Conservation (phyloP, 1,140 invertebrate species). For the Leguminivora glycinivorella region DNA sequence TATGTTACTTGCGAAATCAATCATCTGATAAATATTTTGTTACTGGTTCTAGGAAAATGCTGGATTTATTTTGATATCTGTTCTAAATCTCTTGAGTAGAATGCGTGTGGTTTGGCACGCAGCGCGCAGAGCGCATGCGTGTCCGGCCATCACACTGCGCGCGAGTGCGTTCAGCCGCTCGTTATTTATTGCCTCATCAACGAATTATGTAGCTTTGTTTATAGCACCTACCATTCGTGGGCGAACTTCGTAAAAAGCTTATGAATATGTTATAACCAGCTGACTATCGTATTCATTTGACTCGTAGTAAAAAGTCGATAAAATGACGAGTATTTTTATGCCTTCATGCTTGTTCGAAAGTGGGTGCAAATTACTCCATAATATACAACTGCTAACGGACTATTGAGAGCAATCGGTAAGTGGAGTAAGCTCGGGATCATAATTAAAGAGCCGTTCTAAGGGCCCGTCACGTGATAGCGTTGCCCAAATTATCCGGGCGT, state of each 20-base stretch:
- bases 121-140: conserved; percentile 57
- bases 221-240: conserved; percentile 66
- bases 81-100: conserved; percentile 40
- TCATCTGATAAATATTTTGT: conserved; percentile 12
- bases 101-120: conserved; percentile 62
- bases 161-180: conserved; percentile 65
- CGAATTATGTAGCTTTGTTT: conserved; percentile 66
- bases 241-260: conserved; percentile 57
- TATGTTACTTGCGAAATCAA: conserved; percentile 14
- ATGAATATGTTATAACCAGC: conserved; percentile 60
- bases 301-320: conserved; percentile 24
- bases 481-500: conserved; percentile 78
- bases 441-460: conserved; percentile 76
- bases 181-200: conserved; percentile 68
- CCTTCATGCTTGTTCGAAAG: neutral
- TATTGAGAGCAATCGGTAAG: conserved; percentile 31
- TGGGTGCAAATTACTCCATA: conserved; percentile 8
- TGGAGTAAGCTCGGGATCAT: conserved; percentile 64
- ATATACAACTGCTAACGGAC: conserved; percentile 23
- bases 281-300: conserved; percentile 41
- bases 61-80: conserved; percentile 26
- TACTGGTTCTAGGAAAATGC: conserved; percentile 1
- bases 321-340: conserved; percentile 23
- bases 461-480: conserved; percentile 73
- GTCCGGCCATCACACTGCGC: conserved; percentile 61